phyloP scores from a whole-genome alignment of 92 coral and sea anemone species.

The Umimayanthus chanpuru region DNA sequence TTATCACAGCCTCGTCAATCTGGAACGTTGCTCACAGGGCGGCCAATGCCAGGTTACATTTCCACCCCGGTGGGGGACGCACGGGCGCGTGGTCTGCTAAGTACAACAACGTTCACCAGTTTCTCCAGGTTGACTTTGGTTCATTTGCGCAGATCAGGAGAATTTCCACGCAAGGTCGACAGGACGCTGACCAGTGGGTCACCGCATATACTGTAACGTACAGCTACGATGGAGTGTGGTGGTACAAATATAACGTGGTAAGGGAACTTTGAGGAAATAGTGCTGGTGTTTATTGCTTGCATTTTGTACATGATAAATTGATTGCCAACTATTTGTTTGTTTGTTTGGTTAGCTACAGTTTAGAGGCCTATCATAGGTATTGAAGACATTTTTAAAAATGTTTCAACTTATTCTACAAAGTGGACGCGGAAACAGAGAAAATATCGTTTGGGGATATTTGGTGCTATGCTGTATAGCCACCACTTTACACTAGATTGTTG shows the following conservation, averaged over 20 bases:
- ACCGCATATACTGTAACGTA: not conserved
- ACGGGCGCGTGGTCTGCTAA: slow-evolving; percentile 11
- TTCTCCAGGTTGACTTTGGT: slow-evolving; percentile 1
- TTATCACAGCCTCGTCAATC: slow-evolving; percentile 12
- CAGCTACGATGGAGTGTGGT: slow-evolving; percentile 4
- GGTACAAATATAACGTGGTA: not conserved
- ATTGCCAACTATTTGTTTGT: not conserved
- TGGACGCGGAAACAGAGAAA: too few relatives aligned
- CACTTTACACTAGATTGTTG: not conserved
- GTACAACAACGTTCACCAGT: not conserved
- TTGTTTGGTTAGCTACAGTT: not conserved
- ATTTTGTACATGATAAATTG: not conserved
- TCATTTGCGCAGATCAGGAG: not conserved
- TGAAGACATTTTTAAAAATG: too few relatives aligned
- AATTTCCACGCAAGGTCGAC: slow-evolving; percentile 13
- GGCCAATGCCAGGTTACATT: slow-evolving; percentile 14
- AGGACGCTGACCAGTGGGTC: slow-evolving; percentile 8
- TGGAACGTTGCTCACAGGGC: not conserved
- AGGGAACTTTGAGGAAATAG: not conserved
- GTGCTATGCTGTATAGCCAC: not conserved
- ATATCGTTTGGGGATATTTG: too few relatives aligned
- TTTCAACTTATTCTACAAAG: too few relatives aligned
- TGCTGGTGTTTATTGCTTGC: not conserved
- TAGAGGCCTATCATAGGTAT: too few relatives aligned
- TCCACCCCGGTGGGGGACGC: not conserved